Conservation (phyloP, 2,888 invertebrate genomes). For the Parapristionchus giblindavisi region DNA sequence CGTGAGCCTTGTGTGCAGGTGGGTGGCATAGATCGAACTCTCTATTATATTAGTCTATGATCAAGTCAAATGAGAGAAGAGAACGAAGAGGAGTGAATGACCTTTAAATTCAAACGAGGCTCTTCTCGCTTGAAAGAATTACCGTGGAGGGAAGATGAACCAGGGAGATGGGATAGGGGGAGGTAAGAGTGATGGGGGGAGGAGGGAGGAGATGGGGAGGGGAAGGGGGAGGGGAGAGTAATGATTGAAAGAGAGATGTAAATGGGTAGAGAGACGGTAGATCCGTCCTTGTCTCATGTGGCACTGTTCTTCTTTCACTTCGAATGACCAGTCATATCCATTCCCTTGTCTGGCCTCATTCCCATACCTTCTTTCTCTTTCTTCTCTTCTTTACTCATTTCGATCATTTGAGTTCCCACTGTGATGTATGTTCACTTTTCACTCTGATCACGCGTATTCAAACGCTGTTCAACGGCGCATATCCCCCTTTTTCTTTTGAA, state of each 20-base stretch:
- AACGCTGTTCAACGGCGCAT: too few species aligned
- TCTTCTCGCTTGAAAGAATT: not conserved
- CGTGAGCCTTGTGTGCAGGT: too few species aligned
- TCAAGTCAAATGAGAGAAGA: too few species aligned
- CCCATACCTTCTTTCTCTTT: not conserved
- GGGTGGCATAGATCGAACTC: conserved; percentile 4
- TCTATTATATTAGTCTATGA: too few species aligned
- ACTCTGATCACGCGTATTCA: too few species aligned
- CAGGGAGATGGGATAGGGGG: not conserved
- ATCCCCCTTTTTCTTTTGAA: too few species aligned
- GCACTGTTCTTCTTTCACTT: conserved; percentile 1
- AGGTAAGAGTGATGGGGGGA: conserved; percentile 7
- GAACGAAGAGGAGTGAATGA: not conserved
- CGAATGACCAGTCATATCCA: not conserved
- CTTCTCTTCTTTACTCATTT: not conserved
- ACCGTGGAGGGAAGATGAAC: not conserved
- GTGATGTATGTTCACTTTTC: too few species aligned
- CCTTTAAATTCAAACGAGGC: conserved; percentile 37
- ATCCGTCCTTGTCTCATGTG: conserved; percentile 19
- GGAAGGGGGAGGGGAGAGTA: not conserved
- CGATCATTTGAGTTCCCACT: not conserved
- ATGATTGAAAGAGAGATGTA: not conserved
- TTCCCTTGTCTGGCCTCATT: not conserved
- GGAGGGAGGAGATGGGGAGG: conserved; percentile 5
- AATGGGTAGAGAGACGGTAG: not conserved